These are phyloP conservation scores for Apteryx mantelli DNA, from an alignment of 2,113 vertebrate species.

Conservation along the genomic window DNA sequence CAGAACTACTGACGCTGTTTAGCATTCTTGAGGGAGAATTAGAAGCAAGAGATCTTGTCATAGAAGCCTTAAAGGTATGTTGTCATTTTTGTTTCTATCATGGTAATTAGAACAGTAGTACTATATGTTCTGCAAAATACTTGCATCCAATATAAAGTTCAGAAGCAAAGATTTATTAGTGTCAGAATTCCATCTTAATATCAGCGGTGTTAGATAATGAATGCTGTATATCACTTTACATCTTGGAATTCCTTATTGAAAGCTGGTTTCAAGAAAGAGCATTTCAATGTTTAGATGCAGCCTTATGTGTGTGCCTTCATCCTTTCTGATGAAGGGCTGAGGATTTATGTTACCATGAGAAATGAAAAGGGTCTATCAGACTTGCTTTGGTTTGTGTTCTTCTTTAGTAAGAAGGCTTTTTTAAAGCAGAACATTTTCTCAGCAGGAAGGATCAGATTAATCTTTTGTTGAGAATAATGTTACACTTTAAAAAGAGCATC, in stretches of 20 bases:
- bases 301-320: fast-evolving
- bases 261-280: neutral
- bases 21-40: slow-evolving; percentile 97
- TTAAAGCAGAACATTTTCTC: neutral
- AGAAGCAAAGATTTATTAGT: neutral
- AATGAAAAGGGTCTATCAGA: neutral
- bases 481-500: neutral
- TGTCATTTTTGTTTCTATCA: neutral
- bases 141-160: neutral
- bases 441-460: neutral
- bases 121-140: neutral
- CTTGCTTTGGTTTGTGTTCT: neutral
- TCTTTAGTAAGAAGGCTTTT: neutral
- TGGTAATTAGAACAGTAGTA: neutral
- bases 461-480: neutral
- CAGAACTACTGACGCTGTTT: slow-evolving; percentile 93
- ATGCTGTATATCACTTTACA: neutral
- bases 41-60: slow-evolving; percentile 94
- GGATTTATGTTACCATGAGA: neutral
- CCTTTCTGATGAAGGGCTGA: neutral
- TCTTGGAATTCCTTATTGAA: neutral
- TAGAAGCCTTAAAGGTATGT: slow-evolving; percentile 95
- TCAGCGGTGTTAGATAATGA: neutral
- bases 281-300: neutral
- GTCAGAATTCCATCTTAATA: neutral